Evolutionary conservation across 1,140 invertebrate species (phyloP), one percentile per base, ranked within the genome.

Genomic region (Pogonomyrmex barbatus): DNA sequence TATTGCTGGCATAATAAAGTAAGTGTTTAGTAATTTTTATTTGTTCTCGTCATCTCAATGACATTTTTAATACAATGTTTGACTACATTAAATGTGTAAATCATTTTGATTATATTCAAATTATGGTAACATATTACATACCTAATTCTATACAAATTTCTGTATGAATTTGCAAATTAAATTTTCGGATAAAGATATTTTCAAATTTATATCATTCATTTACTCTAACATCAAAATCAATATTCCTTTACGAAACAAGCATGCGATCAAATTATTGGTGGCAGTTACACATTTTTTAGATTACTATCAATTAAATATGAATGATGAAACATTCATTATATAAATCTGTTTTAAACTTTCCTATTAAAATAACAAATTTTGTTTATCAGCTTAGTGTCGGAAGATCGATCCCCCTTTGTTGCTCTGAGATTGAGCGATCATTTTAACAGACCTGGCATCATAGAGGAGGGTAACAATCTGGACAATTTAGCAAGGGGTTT

Each of bases 401-500:
- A 97, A 94, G 91, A 96, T 78, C 95, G 97, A 84, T 68, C 63
- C 1, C 2, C 65, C 4, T 95, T 42, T 5, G 82, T 71, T 71
- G 82, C 71, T 63, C 60, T 98, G 14, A 96, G 97, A 65, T 92
- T 98, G 1, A 98, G 97, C 90, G 97, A 98, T 92, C 97, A 97
- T 96, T 97, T 97, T 91, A 97, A 97, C 89, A 94, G 96, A 63
- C 97, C 97, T 0, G 95, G 95, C 1, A 94, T 98, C 77, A 94
- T 97, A 52, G 97, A 97, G 92, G 94, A 97, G 33, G 96, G 96
- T 14, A 95, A 97, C 86, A 97, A 97, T 87, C 96, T 98, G 88
- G 97, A 97, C 91, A 96, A 96, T 73, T 95, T 98, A 24, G 96
- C 96, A 1, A 95, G 97, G 94, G 97, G 97, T 5, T 94, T 98